A percentile compares a stretch with the other conserved stretches of the same genome.
Conservation (phyloP, 1,140 invertebrate genomes). For the Leptopilina boulardi region DNA sequence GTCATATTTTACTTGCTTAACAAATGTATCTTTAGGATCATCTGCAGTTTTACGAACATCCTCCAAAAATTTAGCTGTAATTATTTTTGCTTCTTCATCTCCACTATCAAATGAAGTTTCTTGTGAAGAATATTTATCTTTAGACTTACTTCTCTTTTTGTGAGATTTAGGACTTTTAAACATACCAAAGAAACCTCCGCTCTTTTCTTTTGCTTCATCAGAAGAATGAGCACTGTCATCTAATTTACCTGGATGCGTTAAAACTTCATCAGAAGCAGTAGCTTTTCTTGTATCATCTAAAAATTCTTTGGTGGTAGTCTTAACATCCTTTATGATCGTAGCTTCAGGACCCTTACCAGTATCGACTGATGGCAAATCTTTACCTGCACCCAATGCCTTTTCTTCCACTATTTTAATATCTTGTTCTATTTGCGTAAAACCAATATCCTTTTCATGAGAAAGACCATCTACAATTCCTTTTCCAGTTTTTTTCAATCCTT, state of each 20-base stretch:
- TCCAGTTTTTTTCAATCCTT: conserved; percentile 55
- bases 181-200: conserved; percentile 65
- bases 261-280: neutral
- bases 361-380: neutral
- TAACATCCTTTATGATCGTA: conserved; percentile 49
- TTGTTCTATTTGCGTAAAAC: neutral
- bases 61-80: conserved; percentile 57
- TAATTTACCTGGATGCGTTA: neutral
- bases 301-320: conserved; percentile 56
- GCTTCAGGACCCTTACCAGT: neutral
- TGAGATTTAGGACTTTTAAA: conserved; percentile 69
- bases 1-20: neutral
- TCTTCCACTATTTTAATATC: neutral
- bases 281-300: conserved; percentile 42
- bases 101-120: conserved; percentile 67
- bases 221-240: neutral
- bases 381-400: neutral
- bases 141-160: conserved; percentile 63
- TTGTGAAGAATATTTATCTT: conserved; percentile 60
- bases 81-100: conserved; percentile 65
- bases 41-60: conserved; percentile 52
- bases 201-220: conserved; percentile 59
- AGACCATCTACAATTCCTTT: neutral
- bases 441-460: neutral
- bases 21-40: neutral